A percentile compares a stretch with the other conserved stretches of the same genome.
Evolutionary conservation across 1,140 invertebrate genomes (phyloP).

Genomic region (Theocolax elegans): DNA sequence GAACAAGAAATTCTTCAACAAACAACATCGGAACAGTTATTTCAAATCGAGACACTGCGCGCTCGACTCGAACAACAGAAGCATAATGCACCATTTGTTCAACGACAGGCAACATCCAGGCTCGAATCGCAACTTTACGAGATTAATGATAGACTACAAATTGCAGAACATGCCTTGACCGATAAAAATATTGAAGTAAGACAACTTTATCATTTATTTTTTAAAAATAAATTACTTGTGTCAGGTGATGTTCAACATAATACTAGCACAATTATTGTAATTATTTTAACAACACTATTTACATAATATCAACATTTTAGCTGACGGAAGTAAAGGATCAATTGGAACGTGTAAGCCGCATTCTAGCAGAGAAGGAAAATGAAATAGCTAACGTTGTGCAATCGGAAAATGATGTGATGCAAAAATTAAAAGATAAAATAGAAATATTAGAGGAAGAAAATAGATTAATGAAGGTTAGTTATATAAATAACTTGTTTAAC

Average conservation of each 20-base stretch:
- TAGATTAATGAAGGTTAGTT: constrained; percentile 46
- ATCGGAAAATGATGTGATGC: constrained; percentile 66
- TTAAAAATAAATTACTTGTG: constrained; percentile 5
- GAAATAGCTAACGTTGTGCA: constrained; percentile 66
- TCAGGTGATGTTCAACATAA: neutral
- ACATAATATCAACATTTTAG: constrained; percentile 42
- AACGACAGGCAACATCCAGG: constrained; percentile 74
- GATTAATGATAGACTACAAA: constrained; percentile 56
- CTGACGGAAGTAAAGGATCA: constrained; percentile 62
- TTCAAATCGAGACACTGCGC: constrained; percentile 81
- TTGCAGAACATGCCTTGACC: constrained; percentile 54
- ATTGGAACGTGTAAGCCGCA: constrained; percentile 62
- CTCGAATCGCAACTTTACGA: constrained; percentile 77
- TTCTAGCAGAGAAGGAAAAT: constrained; percentile 68
- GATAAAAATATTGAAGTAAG: constrained; percentile 58
- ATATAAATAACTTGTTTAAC: too few species aligned
- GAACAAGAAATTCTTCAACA: constrained; percentile 84
- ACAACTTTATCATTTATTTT: constrained; percentile 1
- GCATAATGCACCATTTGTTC: constrained; percentile 76
- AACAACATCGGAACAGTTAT: constrained; percentile 81
- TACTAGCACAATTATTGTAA: too few species aligned
- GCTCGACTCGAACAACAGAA: constrained; percentile 82
- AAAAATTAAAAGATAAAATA: constrained; percentile 70
- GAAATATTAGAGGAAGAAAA: constrained; percentile 70
- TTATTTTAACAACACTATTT: too few species aligned